Conservation (phyloP, 2,797 vertebrate species). For the Cuculus canorus region DNA sequence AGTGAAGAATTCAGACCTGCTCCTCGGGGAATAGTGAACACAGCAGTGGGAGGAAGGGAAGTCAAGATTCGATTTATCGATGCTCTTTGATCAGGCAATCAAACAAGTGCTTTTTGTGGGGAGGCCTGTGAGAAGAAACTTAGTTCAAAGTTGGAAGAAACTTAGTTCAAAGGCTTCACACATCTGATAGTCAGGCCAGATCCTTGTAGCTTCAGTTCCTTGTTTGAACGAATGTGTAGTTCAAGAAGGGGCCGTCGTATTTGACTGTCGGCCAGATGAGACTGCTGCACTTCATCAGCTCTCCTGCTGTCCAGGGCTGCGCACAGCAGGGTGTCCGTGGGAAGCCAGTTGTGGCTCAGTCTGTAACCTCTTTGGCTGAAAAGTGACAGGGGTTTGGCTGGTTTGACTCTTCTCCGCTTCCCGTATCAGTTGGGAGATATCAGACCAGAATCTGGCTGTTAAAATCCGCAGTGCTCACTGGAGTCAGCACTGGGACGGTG, state of each 20-base stretch:
- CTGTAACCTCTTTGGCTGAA: not conserved
- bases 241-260: not conserved
- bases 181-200: not conserved
- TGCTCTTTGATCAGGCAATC: not conserved
- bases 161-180: constrained; percentile 27
- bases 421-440: not conserved
- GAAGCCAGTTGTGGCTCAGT: not conserved
- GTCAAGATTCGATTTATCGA: not conserved
- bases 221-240: not conserved
- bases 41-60: constrained; percentile 9
- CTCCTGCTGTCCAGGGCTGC: not conserved
- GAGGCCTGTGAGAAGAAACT: not conserved
- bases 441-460: not conserved
- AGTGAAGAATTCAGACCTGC: not conserved
- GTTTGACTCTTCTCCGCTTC: not conserved
- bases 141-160: constrained; percentile 49
- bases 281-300: constrained; percentile 19
- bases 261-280: constrained; percentile 1
- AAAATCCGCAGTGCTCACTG: not conserved
- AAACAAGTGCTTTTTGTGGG: not conserved
- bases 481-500: not conserved
- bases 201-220: not conserved
- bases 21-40: not conserved
- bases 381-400: not conserved
- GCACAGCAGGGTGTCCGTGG: not conserved